Percentiles rank a stretch among this genome's conserved stretches.
Conservation (phyloP, 2,113 vertebrate genomes). For the Archocentrus centrarchus region DNA sequence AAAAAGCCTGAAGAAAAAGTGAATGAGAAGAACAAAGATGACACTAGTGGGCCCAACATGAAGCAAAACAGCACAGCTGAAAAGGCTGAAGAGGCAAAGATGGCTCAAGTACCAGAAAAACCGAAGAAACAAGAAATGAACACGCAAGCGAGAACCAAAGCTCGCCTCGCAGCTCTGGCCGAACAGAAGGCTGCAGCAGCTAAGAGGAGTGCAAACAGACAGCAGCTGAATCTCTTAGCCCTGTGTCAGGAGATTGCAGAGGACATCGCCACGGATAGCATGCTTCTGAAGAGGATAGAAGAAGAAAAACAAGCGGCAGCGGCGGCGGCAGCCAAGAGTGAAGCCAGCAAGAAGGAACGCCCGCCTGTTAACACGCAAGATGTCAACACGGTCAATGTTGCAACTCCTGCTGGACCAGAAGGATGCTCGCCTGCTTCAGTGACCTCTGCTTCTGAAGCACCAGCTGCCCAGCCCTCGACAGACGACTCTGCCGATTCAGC, state of each 20-base stretch:
- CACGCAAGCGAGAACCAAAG: constrained; percentile 84
- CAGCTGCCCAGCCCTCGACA: neutral
- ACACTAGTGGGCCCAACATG: constrained; percentile 8
- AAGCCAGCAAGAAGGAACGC: constrained; percentile 53
- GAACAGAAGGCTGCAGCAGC: constrained; percentile 81
- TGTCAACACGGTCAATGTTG: constrained; percentile 19
- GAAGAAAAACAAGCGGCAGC: constrained; percentile 70
- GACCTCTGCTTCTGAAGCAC: constrained; percentile 55
- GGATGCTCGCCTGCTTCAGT: constrained; percentile 23
- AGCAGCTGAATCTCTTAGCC: constrained; percentile 93
- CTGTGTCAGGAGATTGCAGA: constrained; percentile 98
- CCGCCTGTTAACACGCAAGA: constrained; percentile 31
- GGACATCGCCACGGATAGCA: constrained; percentile 96
- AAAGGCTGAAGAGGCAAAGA: constrained; percentile 40
- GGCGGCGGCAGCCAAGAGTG: constrained; percentile 18
- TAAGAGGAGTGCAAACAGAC: constrained; percentile 78
- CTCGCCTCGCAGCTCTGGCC: constrained; percentile 81
- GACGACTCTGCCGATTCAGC: constrained; percentile 4
- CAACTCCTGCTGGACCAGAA: constrained; percentile 59
- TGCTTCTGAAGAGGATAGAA: constrained; percentile 88
- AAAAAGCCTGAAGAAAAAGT: constrained; percentile 34
- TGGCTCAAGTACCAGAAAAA: constrained; percentile 38
- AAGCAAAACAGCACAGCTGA: constrained; percentile 26
- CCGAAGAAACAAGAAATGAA: constrained; percentile 85
- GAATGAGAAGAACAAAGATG: constrained; percentile 25